Evolutionary conservation across 2,888 invertebrate species (phyloP).

Genomic region (Megaustenia siamemsis): DNA sequence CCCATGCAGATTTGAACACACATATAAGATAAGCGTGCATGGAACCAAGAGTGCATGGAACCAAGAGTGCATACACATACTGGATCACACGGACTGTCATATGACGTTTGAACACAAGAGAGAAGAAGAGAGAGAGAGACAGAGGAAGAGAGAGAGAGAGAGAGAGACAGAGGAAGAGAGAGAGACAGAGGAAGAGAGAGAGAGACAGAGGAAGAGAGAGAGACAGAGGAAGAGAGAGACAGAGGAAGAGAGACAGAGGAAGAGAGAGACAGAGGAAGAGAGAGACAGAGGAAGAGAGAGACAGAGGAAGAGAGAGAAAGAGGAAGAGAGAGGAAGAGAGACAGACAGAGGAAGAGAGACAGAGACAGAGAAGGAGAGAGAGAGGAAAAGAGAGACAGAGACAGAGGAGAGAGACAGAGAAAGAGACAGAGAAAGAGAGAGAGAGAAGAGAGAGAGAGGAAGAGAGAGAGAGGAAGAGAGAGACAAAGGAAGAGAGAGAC

Average conservation of each 20-base stretch:
- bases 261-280: not conserved
- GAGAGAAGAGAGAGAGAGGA: not conserved
- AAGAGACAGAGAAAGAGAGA: too few species aligned
- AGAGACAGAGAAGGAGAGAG: too few species aligned
- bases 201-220: not conserved
- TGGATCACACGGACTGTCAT: too few species aligned
- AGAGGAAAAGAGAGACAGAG: not conserved
- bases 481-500: not conserved
- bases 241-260: constrained; percentile 8
- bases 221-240: constrained; percentile 19
- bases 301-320: not conserved
- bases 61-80: too few species aligned
- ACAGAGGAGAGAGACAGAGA: too few species aligned
- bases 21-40: not conserved
- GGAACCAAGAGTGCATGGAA: not conserved
- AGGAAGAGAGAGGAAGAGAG: too few species aligned
- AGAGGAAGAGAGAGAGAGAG: not conserved
- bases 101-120: too few species aligned
- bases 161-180: not conserved
- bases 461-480: not conserved
- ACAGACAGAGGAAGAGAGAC: too few species aligned
- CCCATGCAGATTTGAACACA: not conserved
- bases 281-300: not conserved
- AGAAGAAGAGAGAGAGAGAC: too few species aligned
- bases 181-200: not conserved